phyloP scores from a whole-genome alignment of 2,888 invertebrate genomes.

The Papilio demoleus region DNA sequence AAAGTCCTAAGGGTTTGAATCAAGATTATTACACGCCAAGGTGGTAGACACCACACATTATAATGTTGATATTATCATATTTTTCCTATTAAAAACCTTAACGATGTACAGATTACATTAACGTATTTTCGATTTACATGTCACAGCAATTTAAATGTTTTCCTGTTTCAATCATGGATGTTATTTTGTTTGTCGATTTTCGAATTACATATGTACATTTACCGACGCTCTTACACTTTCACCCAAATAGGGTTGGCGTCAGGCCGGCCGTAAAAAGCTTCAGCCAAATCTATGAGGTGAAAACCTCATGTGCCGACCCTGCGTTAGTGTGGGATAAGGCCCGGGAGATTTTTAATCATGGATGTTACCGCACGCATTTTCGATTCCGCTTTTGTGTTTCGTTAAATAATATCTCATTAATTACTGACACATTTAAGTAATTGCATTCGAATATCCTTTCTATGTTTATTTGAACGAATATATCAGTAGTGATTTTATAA shows the following conservation, averaged over 20 bases:
- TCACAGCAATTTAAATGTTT: neutral
- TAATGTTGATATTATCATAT: neutral
- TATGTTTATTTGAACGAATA: neutral
- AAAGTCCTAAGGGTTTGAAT: too few relatives aligned
- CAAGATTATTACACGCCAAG: neutral
- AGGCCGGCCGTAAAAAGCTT: too few relatives aligned
- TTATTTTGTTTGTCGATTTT: too few relatives aligned
- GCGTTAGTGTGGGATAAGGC: too few relatives aligned
- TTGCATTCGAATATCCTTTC: neutral
- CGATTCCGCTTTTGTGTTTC: neutral
- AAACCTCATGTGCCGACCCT: too few relatives aligned
- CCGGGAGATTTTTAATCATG: too few relatives aligned
- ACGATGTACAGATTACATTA: neutral
- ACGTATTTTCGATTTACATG: neutral
- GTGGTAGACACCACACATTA: neutral
- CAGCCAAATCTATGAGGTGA: too few relatives aligned
- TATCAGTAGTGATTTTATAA: neutral
- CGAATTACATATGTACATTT: too few relatives aligned
- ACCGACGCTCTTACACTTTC: too few relatives aligned
- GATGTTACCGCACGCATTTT: neutral
- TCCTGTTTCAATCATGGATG: neutral
- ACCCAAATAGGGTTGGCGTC: too few relatives aligned
- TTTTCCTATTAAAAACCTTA: neutral
- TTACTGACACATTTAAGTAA: neutral
- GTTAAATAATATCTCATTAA: neutral